These are phyloP conservation scores for Coelopa frigida DNA, from an alignment of 1,140 invertebrate species.

Conservation along the genomic window DNA sequence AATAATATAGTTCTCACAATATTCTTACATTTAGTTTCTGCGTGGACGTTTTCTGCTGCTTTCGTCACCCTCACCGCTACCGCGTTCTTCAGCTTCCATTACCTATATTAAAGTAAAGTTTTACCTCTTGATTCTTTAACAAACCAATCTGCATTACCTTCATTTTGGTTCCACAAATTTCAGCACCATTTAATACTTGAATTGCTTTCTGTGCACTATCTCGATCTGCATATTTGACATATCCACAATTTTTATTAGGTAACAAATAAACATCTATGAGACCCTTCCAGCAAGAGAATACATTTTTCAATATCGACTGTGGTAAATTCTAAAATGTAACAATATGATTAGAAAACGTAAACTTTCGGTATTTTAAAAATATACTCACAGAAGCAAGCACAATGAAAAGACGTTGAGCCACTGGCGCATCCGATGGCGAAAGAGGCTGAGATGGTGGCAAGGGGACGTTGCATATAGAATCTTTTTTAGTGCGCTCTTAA, in stretches of 20 bases:
- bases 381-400: slow-evolving; percentile 34
- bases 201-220: slow-evolving; percentile 59
- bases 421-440: slow-evolving; percentile 59
- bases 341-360: slow-evolving; percentile 50
- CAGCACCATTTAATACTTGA: slow-evolving; percentile 64
- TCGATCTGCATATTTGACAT: slow-evolving; percentile 77
- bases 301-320: slow-evolving; percentile 72
- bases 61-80: slow-evolving; percentile 43
- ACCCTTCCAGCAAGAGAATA: slow-evolving; percentile 88
- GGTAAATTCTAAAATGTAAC: slow-evolving; percentile 69
- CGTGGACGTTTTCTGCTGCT: slow-evolving; percentile 32
- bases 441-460: slow-evolving; percentile 67
- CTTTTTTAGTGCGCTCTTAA: slow-evolving; percentile 37
- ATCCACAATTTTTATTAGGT: slow-evolving; percentile 83
- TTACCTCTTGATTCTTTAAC: not conserved
- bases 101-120: slow-evolving; percentile 58
- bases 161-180: slow-evolving; percentile 66
- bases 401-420: slow-evolving; percentile 41
- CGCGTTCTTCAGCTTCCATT: slow-evolving; percentile 77
- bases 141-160: no score
- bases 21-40: slow-evolving; percentile 37
- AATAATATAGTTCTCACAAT: no score
- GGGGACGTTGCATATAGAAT: slow-evolving; percentile 53
- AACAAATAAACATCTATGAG: slow-evolving; percentile 86
- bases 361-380: slow-evolving; percentile 3